phyloP scores from a whole-genome alignment of 1,140 invertebrate genomes.

The Drosophila sucinea region DNA sequence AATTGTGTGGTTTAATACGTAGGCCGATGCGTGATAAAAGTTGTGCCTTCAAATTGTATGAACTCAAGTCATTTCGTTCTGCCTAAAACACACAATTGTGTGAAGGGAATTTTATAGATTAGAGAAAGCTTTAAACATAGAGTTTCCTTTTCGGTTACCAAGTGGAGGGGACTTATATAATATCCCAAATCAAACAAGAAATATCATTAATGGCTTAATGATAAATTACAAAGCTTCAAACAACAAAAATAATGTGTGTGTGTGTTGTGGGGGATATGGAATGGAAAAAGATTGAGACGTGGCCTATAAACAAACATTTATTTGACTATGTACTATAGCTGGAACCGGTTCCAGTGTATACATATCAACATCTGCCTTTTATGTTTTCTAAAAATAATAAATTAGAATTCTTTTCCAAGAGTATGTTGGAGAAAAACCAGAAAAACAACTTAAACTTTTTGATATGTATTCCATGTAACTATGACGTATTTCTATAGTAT shows the following conservation, averaged over 20 bases:
- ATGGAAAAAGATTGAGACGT: slow-evolving; percentile 57
- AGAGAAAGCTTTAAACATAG: slow-evolving; percentile 46
- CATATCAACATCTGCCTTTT: slow-evolving; percentile 22
- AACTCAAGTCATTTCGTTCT: slow-evolving; percentile 60
- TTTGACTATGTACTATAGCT: slow-evolving; percentile 28
- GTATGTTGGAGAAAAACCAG: background rate
- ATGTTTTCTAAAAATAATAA: slow-evolving; percentile 22
- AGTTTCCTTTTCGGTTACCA: slow-evolving; percentile 19
- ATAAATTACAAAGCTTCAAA: slow-evolving; percentile 38
- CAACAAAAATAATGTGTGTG: background rate
- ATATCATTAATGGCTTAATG: slow-evolving; percentile 15
- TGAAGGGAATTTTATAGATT: slow-evolving; percentile 27
- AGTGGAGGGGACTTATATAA: slow-evolving; percentile 26
- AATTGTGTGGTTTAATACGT: slow-evolving; percentile 29
- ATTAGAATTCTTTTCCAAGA: slow-evolving; percentile 5
- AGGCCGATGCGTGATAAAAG: slow-evolving; percentile 32
- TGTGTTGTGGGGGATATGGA: background rate
- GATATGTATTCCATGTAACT: slow-evolving; percentile 1
- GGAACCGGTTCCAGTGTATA: slow-evolving; percentile 57
- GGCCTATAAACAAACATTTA: slow-evolving; percentile 61
- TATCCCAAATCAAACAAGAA: slow-evolving; percentile 41
- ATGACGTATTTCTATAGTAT: slow-evolving; percentile 3
- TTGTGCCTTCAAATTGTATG: slow-evolving; percentile 19
- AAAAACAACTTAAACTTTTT: slow-evolving; percentile 1
- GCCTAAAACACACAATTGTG: slow-evolving; percentile 25